Base-by-base conservation (phyloP, 2,797 vertebrate species). In the Poeciliopsis gracilis region DNA sequence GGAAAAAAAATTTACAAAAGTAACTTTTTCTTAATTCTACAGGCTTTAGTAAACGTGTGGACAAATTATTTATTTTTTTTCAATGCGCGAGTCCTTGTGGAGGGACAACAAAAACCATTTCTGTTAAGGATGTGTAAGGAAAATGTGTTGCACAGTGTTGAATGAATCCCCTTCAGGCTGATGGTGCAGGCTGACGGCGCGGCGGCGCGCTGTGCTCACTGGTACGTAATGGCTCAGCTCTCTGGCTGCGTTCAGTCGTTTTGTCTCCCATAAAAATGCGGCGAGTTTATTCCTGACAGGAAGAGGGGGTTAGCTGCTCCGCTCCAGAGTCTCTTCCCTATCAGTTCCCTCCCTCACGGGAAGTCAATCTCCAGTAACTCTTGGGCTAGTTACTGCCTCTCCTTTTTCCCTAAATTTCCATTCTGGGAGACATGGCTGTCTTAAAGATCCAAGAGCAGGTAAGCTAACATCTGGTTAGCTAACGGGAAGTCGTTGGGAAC, bases 361-460 rank as follows among this genome's bases (percentile, higher is more conserved):
- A 82, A 63, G 74, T 63, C 83, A 36, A 74, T 78, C 55, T 57
- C 73, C 80, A 71, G 79, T 75, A 83, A 88, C 84, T 86, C 87
- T 83, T 25, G 73, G 84, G 75, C 16, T 80, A 82, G 77, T 81
- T 78, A n/a, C 76, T 84, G 55, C n/a, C 67, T 81, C 75, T 41
- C 13, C 33, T 74, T 25, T 53, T 30, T 8, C 13, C 23, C 45
- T 73, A 75, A 2, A 18, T 5, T 43, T 8, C 15, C 5, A 23
- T 13, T 23, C 28, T 33, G 11, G 76, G 72, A 80, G 87, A 73
- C 16, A 94, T 93, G 93, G 88, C 90, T 63, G 92, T 94, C 67
- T 57, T 93, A 87, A 94, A 89, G 91, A 90, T 93, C 76, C 88
- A 88, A 78, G 89, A 94, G 5, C 93, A 94, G 93, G 93, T 94